A percentile compares a stretch with the other conserved stretches of the same genome.
Evolutionary conservation across 1,140 invertebrate genomes (phyloP).

Genomic region (Drosophila trapezifrons): DNA sequence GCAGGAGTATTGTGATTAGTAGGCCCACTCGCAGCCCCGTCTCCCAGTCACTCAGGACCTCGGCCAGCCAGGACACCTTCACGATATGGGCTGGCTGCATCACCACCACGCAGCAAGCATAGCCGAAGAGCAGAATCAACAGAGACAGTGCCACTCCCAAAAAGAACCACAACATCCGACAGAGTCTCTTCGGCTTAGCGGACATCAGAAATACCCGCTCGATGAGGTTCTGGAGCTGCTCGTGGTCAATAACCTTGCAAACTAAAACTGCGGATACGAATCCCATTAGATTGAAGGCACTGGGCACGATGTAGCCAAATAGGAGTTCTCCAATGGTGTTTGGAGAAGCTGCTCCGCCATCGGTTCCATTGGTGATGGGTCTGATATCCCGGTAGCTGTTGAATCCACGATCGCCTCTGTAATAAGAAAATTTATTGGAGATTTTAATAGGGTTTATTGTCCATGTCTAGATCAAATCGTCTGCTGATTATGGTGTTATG

Average conservation of each 20-base stretch:
- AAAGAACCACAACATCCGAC: conserved; percentile 89
- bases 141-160: conserved; percentile 88
- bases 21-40: conserved; percentile 82
- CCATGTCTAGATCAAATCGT: no score
- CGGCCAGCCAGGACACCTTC: conserved; percentile 56
- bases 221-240: conserved; percentile 95
- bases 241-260: conserved; percentile 92
- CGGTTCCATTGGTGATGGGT: conserved; percentile 49
- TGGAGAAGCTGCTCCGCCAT: conserved; percentile 31
- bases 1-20: conserved; percentile 88
- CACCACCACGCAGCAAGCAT: conserved; percentile 86
- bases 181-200: conserved; percentile 86
- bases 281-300: conserved; percentile 89
- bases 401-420: conserved; percentile 90
- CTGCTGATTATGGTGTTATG: no score
- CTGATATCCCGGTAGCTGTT: conserved; percentile 86
- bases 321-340: conserved; percentile 87
- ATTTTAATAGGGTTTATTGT: background rate
- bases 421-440: conserved; percentile 26
- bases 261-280: conserved; percentile 91
- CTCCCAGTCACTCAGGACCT: conserved; percentile 85
- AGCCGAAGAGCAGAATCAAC: conserved; percentile 88
- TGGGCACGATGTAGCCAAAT: conserved; percentile 92
- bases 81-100: conserved; percentile 87
- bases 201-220: conserved; percentile 88